Evolutionary conservation across 2,888 invertebrate species (phyloP).

Genomic region (Trachelus iudaicus): DNA sequence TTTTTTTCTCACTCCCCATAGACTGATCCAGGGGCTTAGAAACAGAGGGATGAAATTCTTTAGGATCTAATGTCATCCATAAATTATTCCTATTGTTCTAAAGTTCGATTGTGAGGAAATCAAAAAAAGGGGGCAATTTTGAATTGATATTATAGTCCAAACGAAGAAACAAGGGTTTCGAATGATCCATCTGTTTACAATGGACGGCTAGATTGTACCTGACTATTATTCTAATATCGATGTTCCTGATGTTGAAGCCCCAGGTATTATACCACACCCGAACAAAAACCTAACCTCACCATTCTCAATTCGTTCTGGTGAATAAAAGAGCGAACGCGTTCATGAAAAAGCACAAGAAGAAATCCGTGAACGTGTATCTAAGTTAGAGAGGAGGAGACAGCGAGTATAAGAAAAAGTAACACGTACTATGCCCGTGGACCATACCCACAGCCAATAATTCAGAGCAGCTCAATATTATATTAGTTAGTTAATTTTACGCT

Average conservation of each 20-base stretch:
- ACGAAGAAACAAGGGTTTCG: neutral
- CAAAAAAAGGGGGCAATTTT: neutral
- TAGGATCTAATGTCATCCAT: neutral
- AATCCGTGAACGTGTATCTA: neutral
- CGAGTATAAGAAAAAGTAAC: neutral
- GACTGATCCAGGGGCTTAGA: neutral
- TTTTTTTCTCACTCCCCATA: constrained; percentile 27
- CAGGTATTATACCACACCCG: neutral
- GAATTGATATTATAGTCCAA: constrained; percentile 5
- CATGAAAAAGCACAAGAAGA: neutral
- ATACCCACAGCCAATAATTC: neutral
- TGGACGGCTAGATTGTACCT: neutral
- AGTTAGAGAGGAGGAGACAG: neutral
- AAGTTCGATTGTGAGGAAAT: neutral
- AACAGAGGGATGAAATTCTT: neutral
- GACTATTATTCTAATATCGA: constrained; percentile 3
- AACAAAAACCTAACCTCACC: neutral
- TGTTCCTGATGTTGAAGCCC: neutral
- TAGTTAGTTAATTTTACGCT: neutral
- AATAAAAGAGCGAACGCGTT: constrained; percentile 1
- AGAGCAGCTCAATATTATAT: neutral
- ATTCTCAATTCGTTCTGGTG: constrained; percentile 4
- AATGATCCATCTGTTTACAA: neutral
- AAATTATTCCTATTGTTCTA: neutral
- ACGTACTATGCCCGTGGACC: neutral